Base-by-base conservation (phyloP, 2,888 invertebrate species). In the Dioctria rufipes region DNA sequence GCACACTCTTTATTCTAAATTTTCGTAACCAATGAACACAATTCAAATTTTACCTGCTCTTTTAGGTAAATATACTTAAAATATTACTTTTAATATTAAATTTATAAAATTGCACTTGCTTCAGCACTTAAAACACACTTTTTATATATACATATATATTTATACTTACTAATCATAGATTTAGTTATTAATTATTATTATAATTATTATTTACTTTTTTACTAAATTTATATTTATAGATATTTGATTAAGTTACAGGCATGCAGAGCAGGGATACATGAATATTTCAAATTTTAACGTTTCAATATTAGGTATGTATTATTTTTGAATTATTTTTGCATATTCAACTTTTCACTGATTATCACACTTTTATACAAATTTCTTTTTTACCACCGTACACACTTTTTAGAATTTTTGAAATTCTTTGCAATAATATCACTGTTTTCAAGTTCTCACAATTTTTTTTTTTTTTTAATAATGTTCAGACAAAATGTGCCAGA, bases 1-100 rank as follows among this genome's bases (percentile, higher is more conserved):
- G 6, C 69, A 69, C 69, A 49, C 37, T 9, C 43, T 69, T 6
- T 6, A 46, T 6, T 67, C 8, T 46, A 25, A 25, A 71, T 46
- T 71, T 39, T 39, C 11, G 58, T 49, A 49, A 37, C n/a, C 43
- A 73, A 73, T 73, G 73, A 73, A 73, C 60, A 73, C 73, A 73
- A 60, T 58, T 58, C 40, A 73, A 60, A 54, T 54, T 73, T 58
- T 58, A 58, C 37, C 71, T 73, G 40, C 42, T 61, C 25, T 61
- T n/a, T 37, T 61, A 25, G 4, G 4, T 61, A 25, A 61, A 61
- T 61, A 8, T 4, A n/a, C 61, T 61, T 39, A 61, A 11, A 25
- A 25, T 25, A 25, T 25, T 25, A 25, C 2, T 25, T 25, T 51
- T 51, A 51, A 37, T 25, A 61, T 61, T 60, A 67, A 67, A 51